Conservation (phyloP, 2,797 vertebrate species). For the Anniella stebbinsi region DNA sequence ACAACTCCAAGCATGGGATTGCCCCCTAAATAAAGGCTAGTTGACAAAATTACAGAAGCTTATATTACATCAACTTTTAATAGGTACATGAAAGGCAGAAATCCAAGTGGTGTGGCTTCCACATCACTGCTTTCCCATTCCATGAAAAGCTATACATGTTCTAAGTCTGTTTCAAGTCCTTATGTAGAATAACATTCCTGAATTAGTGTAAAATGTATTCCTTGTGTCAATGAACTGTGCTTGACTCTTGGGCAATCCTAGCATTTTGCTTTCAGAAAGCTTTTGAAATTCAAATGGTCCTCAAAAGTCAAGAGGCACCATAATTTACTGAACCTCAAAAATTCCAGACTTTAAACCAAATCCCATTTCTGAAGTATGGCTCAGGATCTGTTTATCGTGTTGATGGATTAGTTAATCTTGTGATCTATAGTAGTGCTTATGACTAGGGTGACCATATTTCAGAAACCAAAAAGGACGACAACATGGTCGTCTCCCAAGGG, state of each 20-base stretch:
- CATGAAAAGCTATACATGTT: neutral
- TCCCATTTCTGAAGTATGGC: constrained; percentile 1
- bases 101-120: neutral
- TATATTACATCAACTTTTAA: neutral
- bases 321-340: neutral
- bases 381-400: constrained; percentile 43
- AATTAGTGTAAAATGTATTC: neutral
- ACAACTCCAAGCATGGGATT: too few relatives aligned
- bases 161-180: neutral
- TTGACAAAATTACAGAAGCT: too few relatives aligned
- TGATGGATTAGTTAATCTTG: constrained; percentile 45
- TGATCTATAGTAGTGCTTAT: neutral
- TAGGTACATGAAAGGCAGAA: neutral
- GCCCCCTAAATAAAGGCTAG: too few relatives aligned
- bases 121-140: neutral
- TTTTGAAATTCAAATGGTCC: constrained; percentile 1
- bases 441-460: too few relatives aligned
- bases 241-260: neutral
- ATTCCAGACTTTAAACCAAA: constrained; percentile 51
- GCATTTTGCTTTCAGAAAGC: constrained; percentile 38
- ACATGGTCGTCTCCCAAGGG: too few relatives aligned
- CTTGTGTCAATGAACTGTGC: constrained; percentile 14
- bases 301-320: constrained; percentile 45
- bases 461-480: too few relatives aligned
- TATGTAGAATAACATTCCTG: constrained; percentile 24